Base-by-base conservation (phyloP, 2,797 vertebrate species). In the Gobionotothen gibberifrons region DNA sequence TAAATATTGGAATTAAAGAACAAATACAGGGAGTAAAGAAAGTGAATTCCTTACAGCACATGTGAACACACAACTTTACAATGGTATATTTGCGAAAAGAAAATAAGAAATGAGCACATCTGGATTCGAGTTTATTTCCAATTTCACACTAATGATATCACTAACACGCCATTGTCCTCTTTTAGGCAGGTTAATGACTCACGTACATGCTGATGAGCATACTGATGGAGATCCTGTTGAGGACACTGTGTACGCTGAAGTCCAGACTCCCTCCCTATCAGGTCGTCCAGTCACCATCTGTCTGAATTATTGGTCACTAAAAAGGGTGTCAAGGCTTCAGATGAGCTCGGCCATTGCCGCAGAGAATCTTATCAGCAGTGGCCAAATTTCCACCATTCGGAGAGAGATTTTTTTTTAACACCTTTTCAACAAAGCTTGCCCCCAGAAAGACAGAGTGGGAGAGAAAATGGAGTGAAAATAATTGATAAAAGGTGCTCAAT, bases 221-320 rank as follows among this genome's bases (percentile, higher is more conserved):
- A 66, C 56, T 74, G 74, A 85, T 3, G 55, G 77, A 77, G 52
- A 74, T 70, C 47, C 66, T 74, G 70, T 52, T 49, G 51, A 54
- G 70, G 58, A 89, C 82, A 64, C 42, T 43, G 57, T 40, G 80
- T 68, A 83, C 82, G 72, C 74, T 48, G 32, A 61, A 52, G 78
- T 87, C 40, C 78, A 66, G 73, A 69, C 68, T 65, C 66, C 26
- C 40, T 86, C 42, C 21, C 70, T 84, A 78, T 90, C 88, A 70
- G 71, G 49, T 72, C 39, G 16, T 80, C 73, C 82, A 76, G 77
- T 81, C 65, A 53, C 62, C 64, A 32, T 72, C 67, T 40, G 0
- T 73, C 81, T 90, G 67, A 86, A 78, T 85, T 72, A 83, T 39
- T 47, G 69, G 61, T 47, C 47, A 1, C 49, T 65, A 69, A 42